phyloP scores from a whole-genome alignment of 37 sponge, comb jelly and placozoan species.

The Ephydatia muelleri region DNA sequence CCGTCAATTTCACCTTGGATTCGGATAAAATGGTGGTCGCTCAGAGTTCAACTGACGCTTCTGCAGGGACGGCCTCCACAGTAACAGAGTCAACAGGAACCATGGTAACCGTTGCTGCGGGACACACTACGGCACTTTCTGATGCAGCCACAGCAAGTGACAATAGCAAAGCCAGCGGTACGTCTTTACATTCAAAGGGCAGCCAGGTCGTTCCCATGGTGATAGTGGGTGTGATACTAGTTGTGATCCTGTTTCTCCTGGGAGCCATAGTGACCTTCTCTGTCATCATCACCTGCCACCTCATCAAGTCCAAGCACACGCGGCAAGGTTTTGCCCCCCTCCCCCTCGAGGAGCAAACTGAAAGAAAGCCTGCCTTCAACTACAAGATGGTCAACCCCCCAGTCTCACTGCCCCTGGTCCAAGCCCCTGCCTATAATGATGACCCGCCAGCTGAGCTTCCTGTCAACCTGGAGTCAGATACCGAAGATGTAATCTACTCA shows the following conservation, averaged over 20 bases:
- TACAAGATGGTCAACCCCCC: not conserved
- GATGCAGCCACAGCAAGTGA: not conserved
- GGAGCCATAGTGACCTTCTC: constrained; percentile 19
- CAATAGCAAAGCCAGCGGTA: too few species aligned
- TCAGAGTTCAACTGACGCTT: not conserved
- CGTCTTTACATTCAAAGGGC: too few species aligned
- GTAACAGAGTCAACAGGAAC: not conserved
- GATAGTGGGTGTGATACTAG: constrained; percentile 22
- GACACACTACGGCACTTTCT: not conserved
- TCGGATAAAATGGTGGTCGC: not conserved
- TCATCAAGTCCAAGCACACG: not conserved
- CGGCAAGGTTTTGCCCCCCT: constrained; percentile 36
- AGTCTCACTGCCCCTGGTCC: not conserved
- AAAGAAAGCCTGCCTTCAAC: not conserved
- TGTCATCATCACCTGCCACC: constrained; percentile 17
- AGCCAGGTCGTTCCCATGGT: too few species aligned
- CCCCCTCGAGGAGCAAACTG: constrained; percentile 25
- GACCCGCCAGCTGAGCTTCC: not conserved
- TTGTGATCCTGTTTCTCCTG: constrained; percentile 30
- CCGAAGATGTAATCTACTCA: too few species aligned
- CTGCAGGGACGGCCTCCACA: not conserved
- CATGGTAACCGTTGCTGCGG: too few species aligned
- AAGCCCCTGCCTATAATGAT: too few species aligned
- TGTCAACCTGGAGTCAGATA: not conserved
- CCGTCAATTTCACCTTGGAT: constrained; percentile 50